Evolutionary conservation across 1,140 invertebrate species (phyloP).

Genomic region (Harpegnathos saltator): DNA sequence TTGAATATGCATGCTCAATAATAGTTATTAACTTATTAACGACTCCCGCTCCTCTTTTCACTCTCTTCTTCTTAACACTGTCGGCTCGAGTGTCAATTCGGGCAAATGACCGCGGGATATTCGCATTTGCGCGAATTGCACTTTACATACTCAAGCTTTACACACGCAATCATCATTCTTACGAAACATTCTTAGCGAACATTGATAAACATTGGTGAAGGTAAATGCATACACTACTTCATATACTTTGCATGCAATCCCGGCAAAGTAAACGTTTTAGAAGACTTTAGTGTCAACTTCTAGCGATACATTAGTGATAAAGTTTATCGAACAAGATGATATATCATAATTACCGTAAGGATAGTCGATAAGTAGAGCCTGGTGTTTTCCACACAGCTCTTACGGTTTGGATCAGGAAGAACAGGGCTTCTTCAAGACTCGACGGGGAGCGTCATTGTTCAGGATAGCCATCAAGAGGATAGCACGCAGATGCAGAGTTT

Average conservation of each 20-base stretch:
- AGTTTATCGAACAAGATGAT: not conserved
- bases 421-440: slow-evolving; percentile 88
- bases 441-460: slow-evolving; percentile 89
- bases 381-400: slow-evolving; percentile 74
- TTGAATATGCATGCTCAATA: slow-evolving; percentile 66
- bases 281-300: slow-evolving; percentile 4
- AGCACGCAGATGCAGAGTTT: slow-evolving; percentile 87
- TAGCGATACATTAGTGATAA: not conserved
- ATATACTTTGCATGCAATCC: slow-evolving; percentile 53
- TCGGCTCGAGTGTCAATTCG: not conserved
- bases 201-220: slow-evolving; percentile 51
- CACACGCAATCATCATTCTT: not conserved
- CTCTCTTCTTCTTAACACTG: not conserved
- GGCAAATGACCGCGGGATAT: not conserved
- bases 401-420: slow-evolving; percentile 86
- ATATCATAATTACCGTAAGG: not conserved
- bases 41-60: not conserved
- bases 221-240: slow-evolving; percentile 21
- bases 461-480: slow-evolving; percentile 85
- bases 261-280: slow-evolving; percentile 3
- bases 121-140: slow-evolving; percentile 29
- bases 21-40: slow-evolving; percentile 35
- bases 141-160: slow-evolving; percentile 3
- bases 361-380: not conserved
- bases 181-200: slow-evolving; percentile 5